Base-by-base conservation (phyloP, 2,888 invertebrate genomes). In the Salticus scenicus region DNA sequence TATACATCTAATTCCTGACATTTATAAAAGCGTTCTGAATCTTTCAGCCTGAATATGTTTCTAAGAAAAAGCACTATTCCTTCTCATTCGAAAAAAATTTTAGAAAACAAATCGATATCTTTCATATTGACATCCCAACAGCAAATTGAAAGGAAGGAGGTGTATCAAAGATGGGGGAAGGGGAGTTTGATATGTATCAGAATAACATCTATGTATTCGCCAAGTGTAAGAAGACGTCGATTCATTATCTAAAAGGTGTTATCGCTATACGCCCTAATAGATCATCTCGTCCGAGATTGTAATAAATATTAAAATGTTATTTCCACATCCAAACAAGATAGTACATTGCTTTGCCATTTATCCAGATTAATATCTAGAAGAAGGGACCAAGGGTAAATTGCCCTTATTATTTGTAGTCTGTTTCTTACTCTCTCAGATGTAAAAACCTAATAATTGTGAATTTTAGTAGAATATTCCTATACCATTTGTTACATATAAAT, bases 191-290 rank as follows among this genome's bases (percentile, higher is more conserved):
- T 2, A 72, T 51, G 20, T n/a, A 75, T 66, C 64, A 75, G 66
- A 75, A 66, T 75, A 30, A 41, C 64, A 66, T 69, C 42, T 31
- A 28, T 67, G 76, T 69, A n/a, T 69, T 51, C 69, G 67, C 69
- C 57, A 5, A 12, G 30, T 69, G 27, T 74, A 74, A 63, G 72
- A 73, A 73, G 73, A 74, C 27, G 63, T 57, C 70, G 78, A 78
- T 83, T 83, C 83, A 83, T 83, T 83, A 77, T 30, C 77, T 83
- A 83, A 83, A 83, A 83, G 77, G 83, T 83, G 83, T 83, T 77
- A 83, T 77, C 72, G 67, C 69, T 27, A n/a, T n/a, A 72, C 73
- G 77, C 77, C 84, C 78, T 70, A 70, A 67, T 77, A 77, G 83
- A 77, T 77, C 84, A 70, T 70, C 64, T 51, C 51, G 73, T 42